A percentile compares a stretch with the other conserved stretches of the same genome.
Evolutionary conservation across 2,113 vertebrate genomes (phyloP).

Genomic region (Podiceps cristatus): DNA sequence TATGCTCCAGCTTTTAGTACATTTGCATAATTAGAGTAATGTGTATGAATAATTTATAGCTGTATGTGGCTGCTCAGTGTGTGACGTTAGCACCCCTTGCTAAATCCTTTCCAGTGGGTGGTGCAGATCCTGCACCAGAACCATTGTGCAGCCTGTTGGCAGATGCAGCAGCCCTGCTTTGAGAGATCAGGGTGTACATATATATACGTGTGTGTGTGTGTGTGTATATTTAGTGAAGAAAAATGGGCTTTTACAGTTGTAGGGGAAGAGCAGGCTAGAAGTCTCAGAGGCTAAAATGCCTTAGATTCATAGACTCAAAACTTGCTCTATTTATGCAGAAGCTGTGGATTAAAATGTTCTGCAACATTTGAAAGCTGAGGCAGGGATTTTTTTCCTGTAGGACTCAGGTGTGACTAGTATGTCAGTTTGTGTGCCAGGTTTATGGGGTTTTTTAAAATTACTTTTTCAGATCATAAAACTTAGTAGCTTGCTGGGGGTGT

Average conservation of each 20-base stretch:
- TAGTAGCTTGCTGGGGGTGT: neutral
- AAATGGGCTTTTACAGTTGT: neutral
- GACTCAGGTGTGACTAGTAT: slow-evolving; percentile 29
- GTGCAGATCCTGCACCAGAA: slow-evolving; percentile 43
- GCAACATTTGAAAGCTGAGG: slow-evolving; percentile 28
- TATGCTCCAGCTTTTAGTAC: slow-evolving; percentile 79
- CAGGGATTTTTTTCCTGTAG: slow-evolving; percentile 9
- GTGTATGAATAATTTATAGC: slow-evolving; percentile 87
- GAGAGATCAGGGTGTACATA: neutral
- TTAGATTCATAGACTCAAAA: neutral
- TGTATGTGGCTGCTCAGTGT: slow-evolving; percentile 40
- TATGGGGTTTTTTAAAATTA: neutral
- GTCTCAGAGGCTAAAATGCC: slow-evolving; percentile 6
- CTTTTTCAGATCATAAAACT: slow-evolving; percentile 28
- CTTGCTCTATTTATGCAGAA: neutral
- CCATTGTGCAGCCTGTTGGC: slow-evolving; percentile 15
- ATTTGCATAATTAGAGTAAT: slow-evolving; percentile 85
- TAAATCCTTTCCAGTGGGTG: slow-evolving; percentile 50
- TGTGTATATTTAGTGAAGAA: neutral
- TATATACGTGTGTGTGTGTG: neutral
- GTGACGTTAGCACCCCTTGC: slow-evolving; percentile 45
- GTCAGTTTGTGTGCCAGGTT: neutral
- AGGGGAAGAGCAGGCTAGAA: neutral
- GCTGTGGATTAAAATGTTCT: slow-evolving; percentile 41
- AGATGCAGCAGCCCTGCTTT: neutral